These are phyloP conservation scores for Speoplatyrhinus poulsoni DNA, from an alignment of 2,113 vertebrate species.

Conservation along the genomic window DNA sequence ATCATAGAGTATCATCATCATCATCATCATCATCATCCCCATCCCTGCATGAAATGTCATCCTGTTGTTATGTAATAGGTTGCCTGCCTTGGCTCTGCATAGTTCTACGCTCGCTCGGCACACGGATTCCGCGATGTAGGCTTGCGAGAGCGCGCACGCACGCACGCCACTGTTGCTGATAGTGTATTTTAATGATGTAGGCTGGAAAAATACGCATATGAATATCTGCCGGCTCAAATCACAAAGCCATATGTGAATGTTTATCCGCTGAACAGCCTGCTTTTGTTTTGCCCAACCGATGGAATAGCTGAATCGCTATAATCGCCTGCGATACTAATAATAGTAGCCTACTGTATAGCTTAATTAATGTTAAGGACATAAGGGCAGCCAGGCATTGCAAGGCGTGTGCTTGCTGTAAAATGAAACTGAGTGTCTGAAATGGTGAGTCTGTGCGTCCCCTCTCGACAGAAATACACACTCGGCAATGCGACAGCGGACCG, in stretches of 20 bases:
- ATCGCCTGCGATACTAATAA: background rate
- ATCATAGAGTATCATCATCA: conserved; percentile 40
- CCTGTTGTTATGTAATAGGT: conserved; percentile 57
- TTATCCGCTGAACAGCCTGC: conserved; percentile 27
- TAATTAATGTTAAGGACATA: background rate
- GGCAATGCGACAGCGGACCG: conserved; percentile 67
- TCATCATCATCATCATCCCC: background rate
- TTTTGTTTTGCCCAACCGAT: conserved; percentile 7
- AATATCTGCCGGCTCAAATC: conserved; percentile 15
- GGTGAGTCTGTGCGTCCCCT: conserved; percentile 38
- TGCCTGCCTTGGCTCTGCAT: conserved; percentile 37
- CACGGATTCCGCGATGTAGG: conserved; percentile 37
- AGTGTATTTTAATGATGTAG: conserved; percentile 9
- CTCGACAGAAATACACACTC: conserved; percentile 64
- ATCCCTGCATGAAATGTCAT: conserved; percentile 49
- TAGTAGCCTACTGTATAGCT: background rate
- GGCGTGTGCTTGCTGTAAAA: conserved; percentile 23
- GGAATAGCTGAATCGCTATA: background rate
- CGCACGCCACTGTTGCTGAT: conserved; percentile 19
- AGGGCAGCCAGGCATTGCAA: conserved; percentile 18
- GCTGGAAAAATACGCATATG: background rate
- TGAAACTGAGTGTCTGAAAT: conserved; percentile 19
- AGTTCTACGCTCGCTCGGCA: conserved; percentile 20
- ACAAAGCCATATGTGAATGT: conserved; percentile 30
- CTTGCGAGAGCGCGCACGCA: conserved; percentile 2